phyloP scores from a whole-genome alignment of 2,113 vertebrate genomes.

The Corythaeola cristata region DNA sequence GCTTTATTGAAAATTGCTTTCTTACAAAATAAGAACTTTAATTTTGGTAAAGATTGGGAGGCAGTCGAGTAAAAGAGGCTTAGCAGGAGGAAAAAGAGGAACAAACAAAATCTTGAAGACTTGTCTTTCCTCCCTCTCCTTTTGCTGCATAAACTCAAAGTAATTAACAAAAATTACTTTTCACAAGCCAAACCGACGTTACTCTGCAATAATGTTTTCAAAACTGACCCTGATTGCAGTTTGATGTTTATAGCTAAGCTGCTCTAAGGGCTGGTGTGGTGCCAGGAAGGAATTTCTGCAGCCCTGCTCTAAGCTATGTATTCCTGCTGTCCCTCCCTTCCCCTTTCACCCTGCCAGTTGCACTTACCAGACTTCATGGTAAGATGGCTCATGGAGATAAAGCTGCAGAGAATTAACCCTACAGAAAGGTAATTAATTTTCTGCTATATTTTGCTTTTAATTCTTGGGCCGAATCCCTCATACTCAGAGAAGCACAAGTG shows the following conservation, averaged over 20 bases:
- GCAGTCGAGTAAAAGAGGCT: background rate
- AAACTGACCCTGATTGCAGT: background rate
- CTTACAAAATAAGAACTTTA: background rate
- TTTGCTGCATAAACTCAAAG: background rate
- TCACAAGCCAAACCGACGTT: background rate
- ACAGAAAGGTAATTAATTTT: background rate
- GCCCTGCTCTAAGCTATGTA: background rate
- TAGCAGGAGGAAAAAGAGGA: background rate
- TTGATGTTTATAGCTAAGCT: constrained; percentile 34
- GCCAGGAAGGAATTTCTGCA: constrained; percentile 50
- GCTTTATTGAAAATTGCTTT: background rate
- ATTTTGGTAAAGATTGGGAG: background rate
- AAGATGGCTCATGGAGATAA: background rate
- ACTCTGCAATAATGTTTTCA: background rate
- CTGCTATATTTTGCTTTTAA: background rate
- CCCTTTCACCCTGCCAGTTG: background rate
- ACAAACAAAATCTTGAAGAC: background rate
- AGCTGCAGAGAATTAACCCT: background rate
- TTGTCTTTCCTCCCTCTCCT: background rate
- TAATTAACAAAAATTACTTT: background rate
- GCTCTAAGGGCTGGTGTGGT: background rate
- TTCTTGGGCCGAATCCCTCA: background rate
- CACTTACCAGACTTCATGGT: background rate
- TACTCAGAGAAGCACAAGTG: background rate
- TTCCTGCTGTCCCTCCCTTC: background rate